A percentile compares a stretch with the other conserved stretches of the same genome.
Evolutionary conservation across 2,113 vertebrate genomes (phyloP).

Genomic region (Lota lota): DNA sequence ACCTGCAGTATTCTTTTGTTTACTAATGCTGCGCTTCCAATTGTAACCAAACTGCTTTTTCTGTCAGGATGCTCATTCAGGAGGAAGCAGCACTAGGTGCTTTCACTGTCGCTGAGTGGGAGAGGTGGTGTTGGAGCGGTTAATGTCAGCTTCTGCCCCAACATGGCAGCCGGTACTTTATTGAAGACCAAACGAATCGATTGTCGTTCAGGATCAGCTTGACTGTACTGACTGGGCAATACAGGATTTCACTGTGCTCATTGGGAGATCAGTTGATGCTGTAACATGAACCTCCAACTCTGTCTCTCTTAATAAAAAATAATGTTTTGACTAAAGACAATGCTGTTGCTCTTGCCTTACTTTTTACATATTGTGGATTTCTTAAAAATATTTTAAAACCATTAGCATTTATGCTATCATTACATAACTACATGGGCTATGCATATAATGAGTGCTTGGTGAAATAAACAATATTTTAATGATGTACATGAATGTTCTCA

Average conservation of each 20-base stretch:
- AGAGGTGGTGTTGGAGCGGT: conserved; percentile 63
- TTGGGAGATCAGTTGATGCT: conserved; percentile 38
- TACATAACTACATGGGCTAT: too few species aligned
- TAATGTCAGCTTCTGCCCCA: conserved; percentile 47
- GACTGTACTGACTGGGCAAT: conserved; percentile 19
- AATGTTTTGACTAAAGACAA: conserved; percentile 65
- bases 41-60: conserved; percentile 37
- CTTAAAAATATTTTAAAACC: not conserved
- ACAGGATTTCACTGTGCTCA: conserved; percentile 26
- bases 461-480: too few species aligned
- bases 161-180: not conserved
- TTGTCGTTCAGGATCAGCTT: conserved; percentile 9
- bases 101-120: conserved; percentile 39
- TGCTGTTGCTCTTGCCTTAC: not conserved
- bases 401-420: not conserved
- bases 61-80: conserved; percentile 76
- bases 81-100: conserved; percentile 78
- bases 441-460: too few species aligned
- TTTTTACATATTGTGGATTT: not conserved
- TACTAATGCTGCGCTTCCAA: conserved; percentile 22
- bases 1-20: conserved; percentile 37
- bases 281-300: conserved; percentile 64
- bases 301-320: conserved; percentile 71
- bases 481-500: too few species aligned
- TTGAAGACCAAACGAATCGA: conserved; percentile 9